A percentile compares a stretch with the other conserved stretches of the same genome.
Evolutionary conservation across 2,113 vertebrate genomes (phyloP).

Genomic region (Nothocercus julius): DNA sequence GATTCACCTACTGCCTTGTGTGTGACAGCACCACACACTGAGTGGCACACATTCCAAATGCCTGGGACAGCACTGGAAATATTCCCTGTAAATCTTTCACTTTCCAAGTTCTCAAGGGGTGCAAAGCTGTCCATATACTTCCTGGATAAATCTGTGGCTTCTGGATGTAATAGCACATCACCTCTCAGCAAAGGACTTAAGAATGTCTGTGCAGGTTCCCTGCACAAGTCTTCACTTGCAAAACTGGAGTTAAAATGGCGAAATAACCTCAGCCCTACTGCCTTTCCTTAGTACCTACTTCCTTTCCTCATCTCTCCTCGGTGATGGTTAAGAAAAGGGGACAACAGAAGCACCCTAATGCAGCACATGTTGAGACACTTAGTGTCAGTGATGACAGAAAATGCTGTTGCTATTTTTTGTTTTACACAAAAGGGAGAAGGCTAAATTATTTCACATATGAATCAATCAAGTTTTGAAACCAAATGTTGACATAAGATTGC

Average conservation of each 20-base stretch:
- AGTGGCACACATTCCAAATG: neutral
- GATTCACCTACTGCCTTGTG: neutral
- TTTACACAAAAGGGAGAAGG: neutral
- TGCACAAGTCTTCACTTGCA: neutral
- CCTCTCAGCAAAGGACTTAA: neutral
- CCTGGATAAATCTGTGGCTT: neutral
- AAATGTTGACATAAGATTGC: rapidly evolving
- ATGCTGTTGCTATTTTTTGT: neutral
- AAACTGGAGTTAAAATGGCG: neutral
- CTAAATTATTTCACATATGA: neutral
- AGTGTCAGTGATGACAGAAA: neutral
- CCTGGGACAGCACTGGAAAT: neutral
- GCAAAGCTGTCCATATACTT: neutral
- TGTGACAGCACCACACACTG: neutral
- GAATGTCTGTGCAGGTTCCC: neutral
- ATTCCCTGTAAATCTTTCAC: neutral
- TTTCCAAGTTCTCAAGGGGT: neutral
- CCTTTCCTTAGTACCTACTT: neutral
- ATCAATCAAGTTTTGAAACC: neutral
- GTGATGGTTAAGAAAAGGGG: neutral
- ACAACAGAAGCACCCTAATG: neutral
- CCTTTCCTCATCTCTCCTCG: neutral
- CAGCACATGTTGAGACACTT: neutral
- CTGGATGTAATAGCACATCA: neutral
- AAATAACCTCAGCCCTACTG: neutral